phyloP scores from a whole-genome alignment of 2,888 invertebrate genomes.

The Dynastes grantii region DNA sequence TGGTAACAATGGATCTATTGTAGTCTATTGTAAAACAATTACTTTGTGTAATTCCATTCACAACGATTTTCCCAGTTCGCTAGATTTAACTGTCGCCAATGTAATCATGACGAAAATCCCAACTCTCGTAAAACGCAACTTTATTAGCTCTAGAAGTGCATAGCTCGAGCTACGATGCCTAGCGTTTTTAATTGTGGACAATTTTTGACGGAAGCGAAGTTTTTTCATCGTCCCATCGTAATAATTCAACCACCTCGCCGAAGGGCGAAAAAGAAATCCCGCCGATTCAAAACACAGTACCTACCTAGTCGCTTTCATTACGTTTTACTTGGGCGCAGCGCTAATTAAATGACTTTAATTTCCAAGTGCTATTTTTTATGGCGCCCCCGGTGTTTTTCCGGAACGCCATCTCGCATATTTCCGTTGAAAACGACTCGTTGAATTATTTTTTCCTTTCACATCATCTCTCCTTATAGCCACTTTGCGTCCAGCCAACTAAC shows the following conservation, averaged over 20 bases:
- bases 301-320: conserved; percentile 55
- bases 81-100: background rate
- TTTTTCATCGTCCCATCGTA: conserved; percentile 4
- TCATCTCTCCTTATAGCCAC: conserved; percentile 15
- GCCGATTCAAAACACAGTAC: background rate
- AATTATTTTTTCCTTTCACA: conserved; percentile 18
- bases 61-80: background rate
- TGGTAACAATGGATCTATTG: too few relatives aligned
- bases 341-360: conserved; percentile 59
- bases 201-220: conserved; percentile 32
- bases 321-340: conserved; percentile 48
- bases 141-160: conserved; percentile 21
- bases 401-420: conserved; percentile 12
- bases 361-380: conserved; percentile 54
- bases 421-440: conserved; percentile 8
- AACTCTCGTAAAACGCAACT: conserved; percentile 3
- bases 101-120: background rate
- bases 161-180: background rate
- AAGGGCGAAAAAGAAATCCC: conserved; percentile 4
- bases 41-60: background rate
- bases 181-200: conserved; percentile 28
- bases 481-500: conserved; percentile 24
- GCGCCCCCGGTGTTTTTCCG: conserved; percentile 34
- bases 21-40: background rate
- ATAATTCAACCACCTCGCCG: conserved; percentile 19